Evolutionary conservation across 30 jellyfish, hydroid and myxozoan species (phyloP).

Genomic region (Pseudorhiza aurosa): DNA sequence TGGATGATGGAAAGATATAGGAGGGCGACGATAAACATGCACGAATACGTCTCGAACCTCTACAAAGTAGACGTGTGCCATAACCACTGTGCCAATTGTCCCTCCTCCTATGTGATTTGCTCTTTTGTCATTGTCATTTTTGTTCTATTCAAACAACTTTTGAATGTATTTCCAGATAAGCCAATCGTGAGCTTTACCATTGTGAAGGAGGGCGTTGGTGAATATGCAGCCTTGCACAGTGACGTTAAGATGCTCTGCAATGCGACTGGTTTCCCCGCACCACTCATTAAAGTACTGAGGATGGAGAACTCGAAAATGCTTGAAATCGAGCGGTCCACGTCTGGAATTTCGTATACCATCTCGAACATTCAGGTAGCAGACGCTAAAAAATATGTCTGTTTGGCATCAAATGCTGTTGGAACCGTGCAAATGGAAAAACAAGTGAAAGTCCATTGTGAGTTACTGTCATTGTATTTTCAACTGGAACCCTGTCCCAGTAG

Average conservation of each 20-base stretch:
- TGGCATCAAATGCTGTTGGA: conserved; percentile 20
- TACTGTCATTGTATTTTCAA: too few relatives aligned
- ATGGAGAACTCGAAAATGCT: background rate
- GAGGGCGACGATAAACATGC: too few relatives aligned
- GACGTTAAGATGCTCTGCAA: background rate
- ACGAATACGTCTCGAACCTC: too few relatives aligned
- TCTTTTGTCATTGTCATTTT: background rate
- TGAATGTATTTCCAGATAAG: conserved; percentile 2
- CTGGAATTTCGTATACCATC: background rate
- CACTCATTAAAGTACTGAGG: background rate
- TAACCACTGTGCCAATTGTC: background rate
- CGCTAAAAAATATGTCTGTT: conserved; percentile 4
- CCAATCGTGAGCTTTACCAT: conserved; percentile 5
- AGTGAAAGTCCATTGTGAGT: conserved; percentile 11
- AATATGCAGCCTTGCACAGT: background rate
- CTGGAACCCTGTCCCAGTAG: too few relatives aligned
- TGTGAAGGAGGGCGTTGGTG: background rate
- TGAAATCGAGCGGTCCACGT: conserved; percentile 2
- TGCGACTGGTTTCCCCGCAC: conserved; percentile 5
- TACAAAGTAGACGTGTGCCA: too few relatives aligned
- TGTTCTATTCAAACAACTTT: background rate
- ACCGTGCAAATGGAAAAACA: background rate
- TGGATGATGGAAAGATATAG: too few relatives aligned
- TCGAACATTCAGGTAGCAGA: conserved; percentile 9
- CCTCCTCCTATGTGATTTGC: background rate